These are phyloP conservation scores for Procambarus clarkii DNA, from an alignment of 1,140 invertebrate genomes.

Conservation along the genomic window DNA sequence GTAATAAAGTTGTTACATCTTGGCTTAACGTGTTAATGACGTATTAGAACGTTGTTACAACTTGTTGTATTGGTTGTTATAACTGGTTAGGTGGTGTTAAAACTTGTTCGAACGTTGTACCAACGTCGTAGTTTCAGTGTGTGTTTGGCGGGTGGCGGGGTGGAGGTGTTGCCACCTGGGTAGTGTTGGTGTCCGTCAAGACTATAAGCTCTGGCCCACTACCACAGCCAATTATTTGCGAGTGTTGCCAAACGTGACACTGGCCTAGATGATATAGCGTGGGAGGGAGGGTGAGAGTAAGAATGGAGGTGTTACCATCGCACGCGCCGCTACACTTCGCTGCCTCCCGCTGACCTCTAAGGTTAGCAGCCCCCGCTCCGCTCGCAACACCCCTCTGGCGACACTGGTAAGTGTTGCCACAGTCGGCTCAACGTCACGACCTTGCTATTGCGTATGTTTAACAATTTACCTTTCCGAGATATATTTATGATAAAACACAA, in stretches of 20 bases:
- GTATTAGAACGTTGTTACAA: too few species aligned
- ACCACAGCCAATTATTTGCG: background rate
- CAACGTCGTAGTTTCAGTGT: too few species aligned
- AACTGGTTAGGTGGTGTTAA: too few species aligned
- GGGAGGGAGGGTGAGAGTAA: background rate
- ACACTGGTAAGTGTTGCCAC: background rate
- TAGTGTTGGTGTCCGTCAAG: background rate
- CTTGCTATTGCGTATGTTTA: background rate
- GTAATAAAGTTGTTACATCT: too few species aligned
- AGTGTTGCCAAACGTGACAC: slow-evolving; percentile 5
- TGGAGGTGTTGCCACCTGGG: background rate
- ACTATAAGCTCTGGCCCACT: background rate
- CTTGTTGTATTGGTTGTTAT: too few species aligned
- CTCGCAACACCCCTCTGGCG: background rate
- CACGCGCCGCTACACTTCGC: slow-evolving; percentile 4
- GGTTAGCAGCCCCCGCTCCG: background rate
- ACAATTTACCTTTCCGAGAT: too few species aligned
- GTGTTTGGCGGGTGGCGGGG: too few species aligned
- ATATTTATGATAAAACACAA: too few species aligned
- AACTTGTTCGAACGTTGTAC: too few species aligned
- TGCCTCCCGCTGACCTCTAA: slow-evolving; percentile 2
- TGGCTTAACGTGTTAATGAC: too few species aligned
- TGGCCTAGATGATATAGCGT: background rate
- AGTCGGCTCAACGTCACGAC: background rate
- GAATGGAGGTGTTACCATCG: background rate